These are phyloP conservation scores for Indri indri DNA, from an alignment of 2,113 vertebrate species.

Conservation along the genomic window DNA sequence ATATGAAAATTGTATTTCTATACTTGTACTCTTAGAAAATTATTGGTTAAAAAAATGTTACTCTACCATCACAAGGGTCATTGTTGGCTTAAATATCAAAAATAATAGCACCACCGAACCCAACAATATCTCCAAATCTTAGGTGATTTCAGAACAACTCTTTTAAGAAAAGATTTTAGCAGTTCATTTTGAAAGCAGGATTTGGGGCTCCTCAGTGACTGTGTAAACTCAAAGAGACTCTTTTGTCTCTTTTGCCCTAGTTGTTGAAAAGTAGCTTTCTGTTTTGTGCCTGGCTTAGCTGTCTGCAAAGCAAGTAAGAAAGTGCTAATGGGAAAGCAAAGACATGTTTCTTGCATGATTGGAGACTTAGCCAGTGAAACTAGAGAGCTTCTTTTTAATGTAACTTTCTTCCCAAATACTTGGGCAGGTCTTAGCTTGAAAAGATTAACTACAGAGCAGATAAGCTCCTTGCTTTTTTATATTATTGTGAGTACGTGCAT, in stretches of 20 bases:
- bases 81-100: constrained; percentile 5
- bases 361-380: neutral
- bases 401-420: neutral
- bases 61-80: neutral
- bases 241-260: neutral
- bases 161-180: neutral
- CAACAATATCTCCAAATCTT: neutral
- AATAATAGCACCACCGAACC: neutral
- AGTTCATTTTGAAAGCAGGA: neutral
- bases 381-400: neutral
- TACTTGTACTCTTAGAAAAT: constrained; percentile 21
- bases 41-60: neutral
- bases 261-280: neutral
- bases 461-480: neutral
- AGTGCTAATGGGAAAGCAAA: neutral
- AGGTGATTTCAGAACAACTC: neutral
- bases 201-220: neutral
- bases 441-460: neutral
- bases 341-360: neutral
- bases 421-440: constrained; percentile 3
- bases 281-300: neutral
- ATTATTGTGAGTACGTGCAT: neutral
- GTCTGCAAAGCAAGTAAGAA: neutral
- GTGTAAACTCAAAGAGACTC: neutral
- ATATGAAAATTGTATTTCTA: constrained; percentile 34